Conservation (phyloP, 2,888 invertebrate genomes). For the Carterocephalus palaemon region DNA sequence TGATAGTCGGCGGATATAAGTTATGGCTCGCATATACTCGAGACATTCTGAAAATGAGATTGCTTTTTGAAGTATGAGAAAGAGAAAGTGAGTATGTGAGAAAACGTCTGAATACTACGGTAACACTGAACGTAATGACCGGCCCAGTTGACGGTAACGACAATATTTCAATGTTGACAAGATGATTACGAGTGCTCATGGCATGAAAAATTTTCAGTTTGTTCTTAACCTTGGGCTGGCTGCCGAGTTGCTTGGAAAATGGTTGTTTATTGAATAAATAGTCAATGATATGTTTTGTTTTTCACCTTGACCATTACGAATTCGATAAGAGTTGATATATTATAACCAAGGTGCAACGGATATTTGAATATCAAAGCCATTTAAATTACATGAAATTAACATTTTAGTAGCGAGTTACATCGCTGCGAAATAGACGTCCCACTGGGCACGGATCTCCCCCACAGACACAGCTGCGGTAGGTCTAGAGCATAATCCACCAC, state of each 20-base stretch:
- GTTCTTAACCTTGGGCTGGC: slow-evolving; percentile 59
- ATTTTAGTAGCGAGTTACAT: too few relatives aligned
- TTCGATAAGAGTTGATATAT: too few relatives aligned
- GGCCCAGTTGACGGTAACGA: slow-evolving; percentile 36
- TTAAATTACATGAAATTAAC: too few relatives aligned
- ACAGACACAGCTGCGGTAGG: too few relatives aligned
- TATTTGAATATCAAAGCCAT: too few relatives aligned
- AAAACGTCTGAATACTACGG: slow-evolving; percentile 39
- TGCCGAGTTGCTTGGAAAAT: slow-evolving; percentile 35
- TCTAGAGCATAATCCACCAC: too few relatives aligned
- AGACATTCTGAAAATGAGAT: slow-evolving; percentile 44
- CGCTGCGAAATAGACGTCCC: too few relatives aligned
- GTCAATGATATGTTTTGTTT: slow-evolving; percentile 17
- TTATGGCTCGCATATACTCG: slow-evolving; percentile 47
- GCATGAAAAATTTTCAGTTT: slow-evolving; percentile 58
- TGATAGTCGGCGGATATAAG: slow-evolving; percentile 43
- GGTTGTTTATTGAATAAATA: slow-evolving; percentile 17
- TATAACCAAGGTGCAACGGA: too few relatives aligned
- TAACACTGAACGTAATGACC: slow-evolving; percentile 43
- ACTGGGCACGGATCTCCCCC: too few relatives aligned
- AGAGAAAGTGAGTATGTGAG: slow-evolving; percentile 30
- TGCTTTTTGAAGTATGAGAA: slow-evolving; percentile 28
- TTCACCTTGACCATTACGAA: slow-evolving; percentile 21
- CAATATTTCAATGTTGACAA: slow-evolving; percentile 67
- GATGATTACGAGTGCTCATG: slow-evolving; percentile 60